Percentiles rank a stretch among this genome's conserved stretches.
Evolutionary conservation across 2,797 vertebrate genomes (phyloP).

Genomic region (Scomberomorus guttatus): DNA sequence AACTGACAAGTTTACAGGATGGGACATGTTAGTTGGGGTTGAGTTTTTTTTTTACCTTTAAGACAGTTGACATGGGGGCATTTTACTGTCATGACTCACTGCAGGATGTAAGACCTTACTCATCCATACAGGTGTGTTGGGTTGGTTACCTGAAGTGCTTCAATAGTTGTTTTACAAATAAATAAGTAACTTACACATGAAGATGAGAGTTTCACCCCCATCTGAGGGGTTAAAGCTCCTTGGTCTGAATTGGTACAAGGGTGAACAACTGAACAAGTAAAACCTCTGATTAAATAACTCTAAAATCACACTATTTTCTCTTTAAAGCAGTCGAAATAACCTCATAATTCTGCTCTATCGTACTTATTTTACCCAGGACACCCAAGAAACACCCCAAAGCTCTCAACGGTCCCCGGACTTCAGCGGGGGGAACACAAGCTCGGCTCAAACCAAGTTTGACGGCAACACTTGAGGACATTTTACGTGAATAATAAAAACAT

Average conservation of each 20-base stretch:
- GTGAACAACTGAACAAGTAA: background rate
- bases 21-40: no score
- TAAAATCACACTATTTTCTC: accelerated
- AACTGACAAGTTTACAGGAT: background rate
- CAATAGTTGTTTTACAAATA: background rate
- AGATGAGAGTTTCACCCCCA: conserved; percentile 16
- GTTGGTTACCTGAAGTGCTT: background rate
- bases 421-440: background rate
- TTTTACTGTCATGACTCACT: conserved; percentile 55
- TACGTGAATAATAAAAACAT: accelerated
- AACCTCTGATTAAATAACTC: background rate
- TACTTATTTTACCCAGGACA: conserved; percentile 2
- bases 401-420: conserved; percentile 28
- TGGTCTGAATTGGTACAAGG: background rate
- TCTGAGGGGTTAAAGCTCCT: background rate
- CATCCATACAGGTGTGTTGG: conserved; percentile 22
- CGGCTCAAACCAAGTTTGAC: conserved; percentile 20
- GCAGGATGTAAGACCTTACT: conserved; percentile 52
- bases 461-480: background rate
- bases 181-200: background rate
- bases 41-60: background rate
- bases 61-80: conserved; percentile 13
- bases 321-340: background rate
- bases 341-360: background rate
- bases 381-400: conserved; percentile 15